These are phyloP conservation scores for Nyctibius bracteatus DNA, from an alignment of 2,113 vertebrate species.

Conservation along the genomic window DNA sequence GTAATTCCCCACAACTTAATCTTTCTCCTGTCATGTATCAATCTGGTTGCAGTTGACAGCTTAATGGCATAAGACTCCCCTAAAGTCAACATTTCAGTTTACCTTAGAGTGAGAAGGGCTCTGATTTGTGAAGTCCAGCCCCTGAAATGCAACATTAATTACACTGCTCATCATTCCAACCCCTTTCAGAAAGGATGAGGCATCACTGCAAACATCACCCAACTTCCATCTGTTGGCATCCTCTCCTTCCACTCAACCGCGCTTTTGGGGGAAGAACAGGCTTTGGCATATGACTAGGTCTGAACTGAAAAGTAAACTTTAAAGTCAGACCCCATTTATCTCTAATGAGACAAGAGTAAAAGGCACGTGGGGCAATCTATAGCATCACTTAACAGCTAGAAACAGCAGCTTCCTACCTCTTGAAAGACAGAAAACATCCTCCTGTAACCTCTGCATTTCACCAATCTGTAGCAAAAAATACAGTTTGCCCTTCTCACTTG, in stretches of 20 bases:
- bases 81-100: background rate
- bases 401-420: background rate
- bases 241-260: background rate
- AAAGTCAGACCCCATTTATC: background rate
- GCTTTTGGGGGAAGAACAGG: background rate
- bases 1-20: background rate
- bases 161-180: background rate
- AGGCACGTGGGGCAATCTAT: background rate
- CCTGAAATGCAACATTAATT: background rate
- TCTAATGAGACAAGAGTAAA: background rate
- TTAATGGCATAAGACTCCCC: background rate
- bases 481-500: background rate
- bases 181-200: background rate
- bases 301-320: background rate
- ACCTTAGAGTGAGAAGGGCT: background rate
- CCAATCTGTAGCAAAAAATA: background rate
- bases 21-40: background rate
- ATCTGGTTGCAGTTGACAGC: background rate
- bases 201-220: background rate
- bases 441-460: background rate
- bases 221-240: background rate
- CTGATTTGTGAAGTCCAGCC: background rate
- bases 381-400: background rate
- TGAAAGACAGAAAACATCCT: background rate
- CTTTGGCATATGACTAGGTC: background rate